A percentile compares a stretch with the other conserved stretches of the same genome.
phyloP scores from a whole-genome alignment of 2,113 vertebrate species.

The Neolamprologus devosi region DNA sequence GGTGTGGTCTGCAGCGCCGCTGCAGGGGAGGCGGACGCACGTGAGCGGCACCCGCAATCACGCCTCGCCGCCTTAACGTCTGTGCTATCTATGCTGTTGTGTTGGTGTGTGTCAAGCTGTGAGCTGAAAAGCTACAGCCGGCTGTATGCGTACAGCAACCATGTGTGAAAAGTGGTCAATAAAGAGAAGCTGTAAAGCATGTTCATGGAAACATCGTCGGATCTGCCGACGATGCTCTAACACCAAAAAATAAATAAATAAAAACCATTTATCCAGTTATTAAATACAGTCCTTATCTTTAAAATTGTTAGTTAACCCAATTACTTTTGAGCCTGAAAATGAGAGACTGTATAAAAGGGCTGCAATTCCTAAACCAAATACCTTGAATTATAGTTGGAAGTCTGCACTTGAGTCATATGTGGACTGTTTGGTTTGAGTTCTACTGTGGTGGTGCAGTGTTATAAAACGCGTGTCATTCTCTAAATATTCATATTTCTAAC shows the following conservation, averaged over 20 bases:
- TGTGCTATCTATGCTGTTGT: background rate
- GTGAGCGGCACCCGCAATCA: rapidly evolving
- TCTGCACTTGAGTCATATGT: background rate
- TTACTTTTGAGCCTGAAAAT: background rate
- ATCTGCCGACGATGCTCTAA: background rate
- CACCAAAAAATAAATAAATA: background rate
- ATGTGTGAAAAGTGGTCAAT: background rate
- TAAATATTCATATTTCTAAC: background rate
- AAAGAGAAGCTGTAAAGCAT: background rate
- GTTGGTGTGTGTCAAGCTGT: background rate
- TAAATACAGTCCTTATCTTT: background rate
- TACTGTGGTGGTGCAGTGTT: background rate
- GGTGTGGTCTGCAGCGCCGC: rapidly evolving
- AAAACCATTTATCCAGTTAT: background rate
- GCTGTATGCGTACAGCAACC: background rate
- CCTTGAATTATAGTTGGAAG: background rate
- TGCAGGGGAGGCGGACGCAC: rapidly evolving
- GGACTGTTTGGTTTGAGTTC: background rate
- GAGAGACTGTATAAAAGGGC: background rate
- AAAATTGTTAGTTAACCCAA: background rate
- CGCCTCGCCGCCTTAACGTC: rapidly evolving
- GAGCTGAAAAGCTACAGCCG: background rate
- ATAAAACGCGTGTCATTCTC: background rate
- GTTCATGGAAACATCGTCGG: background rate
- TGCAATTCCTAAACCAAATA: background rate